phyloP scores from a whole-genome alignment of 2,888 invertebrate genomes.

The Agonum fuliginosum region DNA sequence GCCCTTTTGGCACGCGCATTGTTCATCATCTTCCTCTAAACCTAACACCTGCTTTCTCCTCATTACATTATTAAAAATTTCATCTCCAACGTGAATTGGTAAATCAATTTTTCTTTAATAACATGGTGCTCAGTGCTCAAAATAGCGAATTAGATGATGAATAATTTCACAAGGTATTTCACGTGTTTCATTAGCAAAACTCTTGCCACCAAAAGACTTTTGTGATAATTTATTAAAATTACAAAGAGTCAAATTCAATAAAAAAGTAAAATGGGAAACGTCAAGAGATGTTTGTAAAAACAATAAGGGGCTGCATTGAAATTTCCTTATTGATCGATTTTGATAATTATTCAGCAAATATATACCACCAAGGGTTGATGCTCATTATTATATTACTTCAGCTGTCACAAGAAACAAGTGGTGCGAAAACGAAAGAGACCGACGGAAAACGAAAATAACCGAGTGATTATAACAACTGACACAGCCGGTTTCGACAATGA shows the following conservation, averaged over 20 bases:
- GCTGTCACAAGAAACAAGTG: constrained; percentile 38
- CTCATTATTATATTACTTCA: constrained; percentile 39
- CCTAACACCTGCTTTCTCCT: constrained; percentile 4
- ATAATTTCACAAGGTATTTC: constrained; percentile 11
- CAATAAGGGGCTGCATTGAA: neutral
- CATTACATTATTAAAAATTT: constrained; percentile 53
- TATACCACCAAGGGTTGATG: constrained; percentile 25
- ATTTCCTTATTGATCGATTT: constrained; percentile 2
- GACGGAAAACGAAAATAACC: constrained; percentile 27
- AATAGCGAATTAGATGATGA: constrained; percentile 29
- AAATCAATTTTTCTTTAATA: constrained; percentile 28
- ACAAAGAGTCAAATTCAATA: neutral
- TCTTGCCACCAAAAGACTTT: neutral
- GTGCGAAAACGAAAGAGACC: constrained; percentile 38
- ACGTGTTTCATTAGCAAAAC: neutral
- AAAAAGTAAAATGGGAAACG: constrained; percentile 9
- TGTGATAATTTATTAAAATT: neutral
- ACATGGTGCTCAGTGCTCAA: neutral
- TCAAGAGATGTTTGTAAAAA: neutral
- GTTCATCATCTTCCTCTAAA: neutral
- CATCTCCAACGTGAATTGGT: constrained; percentile 21
- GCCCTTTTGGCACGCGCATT: constrained; percentile 25
- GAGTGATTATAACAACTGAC: constrained; percentile 54
- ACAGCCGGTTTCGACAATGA: constrained; percentile 58
- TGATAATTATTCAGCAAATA: constrained; percentile 38